Percentiles rank a stretch among this genome's conserved stretches.
Conservation (phyloP, 2,888 invertebrate genomes). For the Odiellus spinosus region DNA sequence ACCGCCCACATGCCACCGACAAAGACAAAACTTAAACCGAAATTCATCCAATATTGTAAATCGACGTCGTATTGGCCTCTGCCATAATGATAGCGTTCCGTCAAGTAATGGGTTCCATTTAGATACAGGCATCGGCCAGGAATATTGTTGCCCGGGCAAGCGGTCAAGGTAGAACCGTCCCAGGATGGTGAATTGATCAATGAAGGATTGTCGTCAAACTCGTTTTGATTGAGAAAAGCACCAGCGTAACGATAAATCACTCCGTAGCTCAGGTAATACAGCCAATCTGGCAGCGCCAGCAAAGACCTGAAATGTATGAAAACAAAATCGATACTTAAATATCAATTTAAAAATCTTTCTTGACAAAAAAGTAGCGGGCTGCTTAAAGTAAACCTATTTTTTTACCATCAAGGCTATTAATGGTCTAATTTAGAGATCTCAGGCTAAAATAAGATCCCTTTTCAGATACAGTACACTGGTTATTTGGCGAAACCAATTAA, state of each 20-base stretch:
- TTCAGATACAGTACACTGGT: no score
- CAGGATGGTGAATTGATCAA: conserved; percentile 19
- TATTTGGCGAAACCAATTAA: not conserved
- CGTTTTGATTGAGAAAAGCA: conserved; percentile 51
- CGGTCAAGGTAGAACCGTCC: conserved; percentile 11
- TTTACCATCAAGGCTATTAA: no score
- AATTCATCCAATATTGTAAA: conserved; percentile 36
- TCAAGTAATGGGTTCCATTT: conserved; percentile 52
- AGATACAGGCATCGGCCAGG: conserved; percentile 28
- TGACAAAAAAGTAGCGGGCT: no score
- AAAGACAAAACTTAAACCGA: conserved; percentile 66
- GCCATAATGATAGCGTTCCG: conserved; percentile 43
- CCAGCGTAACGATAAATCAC: conserved; percentile 65
- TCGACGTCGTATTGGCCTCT: conserved; percentile 27
- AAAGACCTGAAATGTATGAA: conserved; percentile 41
- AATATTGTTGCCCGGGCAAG: conserved; percentile 20
- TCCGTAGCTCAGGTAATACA: conserved; percentile 59
- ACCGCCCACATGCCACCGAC: conserved; percentile 61
- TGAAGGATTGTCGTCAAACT: conserved; percentile 37
- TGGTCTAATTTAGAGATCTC: no score
- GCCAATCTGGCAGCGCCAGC: conserved; percentile 61
- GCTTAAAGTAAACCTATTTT: no score
- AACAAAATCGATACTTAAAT: not conserved
- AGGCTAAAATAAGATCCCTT: no score
- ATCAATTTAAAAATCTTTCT: not conserved